These are phyloP conservation scores for Orientallactaga bullata DNA, from an alignment of 2,113 vertebrate genomes.

Conservation along the genomic window DNA sequence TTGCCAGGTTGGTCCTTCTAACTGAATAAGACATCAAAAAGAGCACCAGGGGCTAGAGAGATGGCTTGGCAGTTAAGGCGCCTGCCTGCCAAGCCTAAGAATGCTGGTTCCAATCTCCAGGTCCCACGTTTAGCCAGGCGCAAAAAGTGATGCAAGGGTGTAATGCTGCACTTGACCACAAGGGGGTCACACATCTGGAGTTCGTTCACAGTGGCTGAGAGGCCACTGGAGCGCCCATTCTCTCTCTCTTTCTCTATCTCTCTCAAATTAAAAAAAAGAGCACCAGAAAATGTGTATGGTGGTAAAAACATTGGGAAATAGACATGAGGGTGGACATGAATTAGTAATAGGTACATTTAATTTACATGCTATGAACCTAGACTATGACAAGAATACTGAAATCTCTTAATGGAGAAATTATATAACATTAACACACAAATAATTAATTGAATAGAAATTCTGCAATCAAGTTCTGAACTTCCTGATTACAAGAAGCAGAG, in stretches of 20 bases:
- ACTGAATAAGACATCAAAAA: neutral
- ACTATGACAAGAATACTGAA: neutral
- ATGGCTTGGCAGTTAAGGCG: too few relatives aligned
- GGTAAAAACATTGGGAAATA: neutral
- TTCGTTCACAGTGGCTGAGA: too few relatives aligned
- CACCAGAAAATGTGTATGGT: neutral
- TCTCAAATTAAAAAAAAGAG: too few relatives aligned
- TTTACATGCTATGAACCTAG: neutral
- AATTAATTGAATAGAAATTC: conserved; percentile 1
- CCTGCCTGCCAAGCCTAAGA: too few relatives aligned
- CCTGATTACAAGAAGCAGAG: neutral
- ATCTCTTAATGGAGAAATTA: neutral
- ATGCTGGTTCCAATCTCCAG: too few relatives aligned
- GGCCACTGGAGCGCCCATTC: too few relatives aligned
- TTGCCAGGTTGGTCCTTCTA: neutral
- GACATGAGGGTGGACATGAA: neutral
- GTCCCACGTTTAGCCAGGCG: too few relatives aligned
- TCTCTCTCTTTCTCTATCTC: too few relatives aligned
- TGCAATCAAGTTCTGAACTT: neutral
- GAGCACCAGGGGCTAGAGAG: too few relatives aligned
- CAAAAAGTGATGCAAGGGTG: too few relatives aligned
- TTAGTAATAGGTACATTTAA: neutral
- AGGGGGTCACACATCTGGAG: too few relatives aligned
- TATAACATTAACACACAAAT: neutral
- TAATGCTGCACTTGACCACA: too few relatives aligned